Evolutionary conservation across 1,140 invertebrate species (phyloP).

Genomic region (Bombus confusus): DNA sequence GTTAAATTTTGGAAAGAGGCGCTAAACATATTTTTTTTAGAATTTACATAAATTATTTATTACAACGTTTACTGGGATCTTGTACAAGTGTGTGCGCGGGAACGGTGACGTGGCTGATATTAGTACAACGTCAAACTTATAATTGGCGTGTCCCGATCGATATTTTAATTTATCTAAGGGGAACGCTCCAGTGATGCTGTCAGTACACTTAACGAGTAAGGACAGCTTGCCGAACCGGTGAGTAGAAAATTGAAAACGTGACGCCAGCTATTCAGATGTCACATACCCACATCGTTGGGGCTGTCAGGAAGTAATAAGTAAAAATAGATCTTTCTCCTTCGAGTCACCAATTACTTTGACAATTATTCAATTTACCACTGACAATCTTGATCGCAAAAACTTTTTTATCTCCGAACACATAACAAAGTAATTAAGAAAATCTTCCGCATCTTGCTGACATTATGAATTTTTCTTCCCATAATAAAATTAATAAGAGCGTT

Average conservation of each 20-base stretch:
- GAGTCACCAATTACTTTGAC: slow-evolving; percentile 70
- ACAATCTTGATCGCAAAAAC: not conserved
- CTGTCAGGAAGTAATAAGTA: slow-evolving; percentile 77
- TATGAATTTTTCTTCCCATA: not conserved
- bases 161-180: slow-evolving; percentile 82
- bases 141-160: slow-evolving; percentile 80
- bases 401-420: not conserved
- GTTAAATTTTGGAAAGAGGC: not conserved
- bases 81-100: slow-evolving; percentile 41
- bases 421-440: not conserved
- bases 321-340: slow-evolving; percentile 72
- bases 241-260: slow-evolving; percentile 82
- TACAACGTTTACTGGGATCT: slow-evolving; percentile 57
- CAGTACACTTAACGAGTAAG: slow-evolving; percentile 77
- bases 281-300: slow-evolving; percentile 62
- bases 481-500: not conserved
- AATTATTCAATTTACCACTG: slow-evolving; percentile 61
- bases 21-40: not conserved
- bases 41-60: slow-evolving; percentile 51
- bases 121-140: slow-evolving; percentile 79
- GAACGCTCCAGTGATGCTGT: slow-evolving; percentile 75
- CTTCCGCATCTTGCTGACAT: not conserved
- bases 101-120: slow-evolving; percentile 72
- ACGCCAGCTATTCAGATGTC: slow-evolving; percentile 77
- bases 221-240: slow-evolving; percentile 76